phyloP scores from a whole-genome alignment of 2,113 vertebrate genomes.

The Sinocyclocheilus anophthalmus region DNA sequence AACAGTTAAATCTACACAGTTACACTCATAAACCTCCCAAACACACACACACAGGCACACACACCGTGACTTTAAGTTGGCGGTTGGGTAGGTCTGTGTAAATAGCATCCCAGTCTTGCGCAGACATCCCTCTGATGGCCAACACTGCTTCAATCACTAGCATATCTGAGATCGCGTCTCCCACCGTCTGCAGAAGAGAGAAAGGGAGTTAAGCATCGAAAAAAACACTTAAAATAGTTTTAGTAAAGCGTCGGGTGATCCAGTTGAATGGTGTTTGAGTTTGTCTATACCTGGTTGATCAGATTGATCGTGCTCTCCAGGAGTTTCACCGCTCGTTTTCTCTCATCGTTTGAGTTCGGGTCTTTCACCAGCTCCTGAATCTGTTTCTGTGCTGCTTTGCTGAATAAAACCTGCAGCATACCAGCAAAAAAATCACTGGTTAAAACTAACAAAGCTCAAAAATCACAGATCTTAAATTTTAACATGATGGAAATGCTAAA shows the following conservation, averaged over 20 bases:
- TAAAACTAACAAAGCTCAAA: neutral
- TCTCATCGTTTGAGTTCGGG: constrained; percentile 70
- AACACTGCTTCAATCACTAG: constrained; percentile 90
- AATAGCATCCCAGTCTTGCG: constrained; percentile 88
- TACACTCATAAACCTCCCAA: neutral
- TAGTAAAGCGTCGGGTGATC: neutral
- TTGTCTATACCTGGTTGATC: constrained; percentile 86
- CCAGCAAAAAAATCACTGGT: neutral
- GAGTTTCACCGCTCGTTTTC: constrained; percentile 79
- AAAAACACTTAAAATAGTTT: neutral
- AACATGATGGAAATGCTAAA: too few species aligned
- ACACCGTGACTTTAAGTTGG: constrained; percentile 92
- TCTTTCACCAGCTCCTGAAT: constrained; percentile 80
- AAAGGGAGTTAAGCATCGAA: neutral
- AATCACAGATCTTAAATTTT: too few species aligned
- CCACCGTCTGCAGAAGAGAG: constrained; percentile 80
- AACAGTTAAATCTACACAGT: neutral
- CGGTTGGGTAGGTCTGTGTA: constrained; percentile 90
- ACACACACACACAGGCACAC: constrained; percentile 71
- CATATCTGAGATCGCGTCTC: constrained; percentile 94
- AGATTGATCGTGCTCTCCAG: constrained; percentile 84
- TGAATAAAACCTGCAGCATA: constrained; percentile 87
- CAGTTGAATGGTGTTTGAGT: neutral
- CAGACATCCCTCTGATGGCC: constrained; percentile 80
- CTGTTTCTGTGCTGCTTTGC: constrained; percentile 82